These are phyloP conservation scores for Conistra vaccinii DNA, from an alignment of 2,888 invertebrate genomes.

Conservation along the genomic window DNA sequence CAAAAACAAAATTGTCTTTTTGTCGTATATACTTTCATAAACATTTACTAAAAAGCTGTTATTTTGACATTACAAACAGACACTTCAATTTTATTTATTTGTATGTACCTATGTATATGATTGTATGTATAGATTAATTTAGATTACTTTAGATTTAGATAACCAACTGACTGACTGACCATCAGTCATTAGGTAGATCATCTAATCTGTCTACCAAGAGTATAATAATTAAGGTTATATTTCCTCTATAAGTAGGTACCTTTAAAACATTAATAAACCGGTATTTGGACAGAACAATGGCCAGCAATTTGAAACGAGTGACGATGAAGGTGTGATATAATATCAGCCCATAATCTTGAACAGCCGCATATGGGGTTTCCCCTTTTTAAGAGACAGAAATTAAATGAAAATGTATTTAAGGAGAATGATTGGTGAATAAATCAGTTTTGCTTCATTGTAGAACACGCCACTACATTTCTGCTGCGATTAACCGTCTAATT, in stretches of 20 bases:
- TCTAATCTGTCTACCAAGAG: not conserved
- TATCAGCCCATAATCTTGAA: not conserved
- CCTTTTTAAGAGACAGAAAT: not conserved
- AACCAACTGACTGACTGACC: too few species aligned
- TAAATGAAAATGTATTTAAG: constrained; percentile 1
- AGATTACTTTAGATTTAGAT: too few species aligned
- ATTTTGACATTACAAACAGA: too few species aligned
- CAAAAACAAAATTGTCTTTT: too few species aligned
- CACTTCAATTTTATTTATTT: too few species aligned
- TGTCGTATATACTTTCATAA: too few species aligned
- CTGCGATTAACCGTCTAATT: not conserved
- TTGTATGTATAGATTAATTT: too few species aligned
- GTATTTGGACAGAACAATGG: not conserved
- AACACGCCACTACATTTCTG: not conserved
- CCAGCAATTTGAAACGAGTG: not conserved
- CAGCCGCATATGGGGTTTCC: not conserved
- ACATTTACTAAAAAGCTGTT: too few species aligned
- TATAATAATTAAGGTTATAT: not conserved
- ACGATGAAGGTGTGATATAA: not conserved
- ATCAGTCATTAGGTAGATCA: not conserved
- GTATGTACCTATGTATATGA: too few species aligned
- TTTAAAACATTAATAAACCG: not conserved
- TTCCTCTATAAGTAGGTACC: not conserved
- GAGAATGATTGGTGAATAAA: too few species aligned
- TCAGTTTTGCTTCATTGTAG: not conserved